Evolutionary conservation across 2,797 vertebrate species (phyloP).

Genomic region (Cyclopterus lumpus): DNA sequence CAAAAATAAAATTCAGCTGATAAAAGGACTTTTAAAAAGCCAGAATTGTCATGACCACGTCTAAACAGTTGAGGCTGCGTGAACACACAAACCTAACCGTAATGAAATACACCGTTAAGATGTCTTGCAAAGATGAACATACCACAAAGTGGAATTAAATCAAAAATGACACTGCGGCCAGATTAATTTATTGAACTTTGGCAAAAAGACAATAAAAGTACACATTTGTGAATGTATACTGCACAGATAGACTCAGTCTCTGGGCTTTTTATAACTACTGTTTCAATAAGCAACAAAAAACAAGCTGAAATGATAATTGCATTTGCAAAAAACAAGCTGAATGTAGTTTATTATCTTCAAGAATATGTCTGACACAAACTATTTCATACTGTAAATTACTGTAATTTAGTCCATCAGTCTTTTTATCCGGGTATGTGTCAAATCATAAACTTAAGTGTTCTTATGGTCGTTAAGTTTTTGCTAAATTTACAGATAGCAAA

Average conservation of each 20-base stretch:
- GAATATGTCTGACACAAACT: constrained; percentile 16
- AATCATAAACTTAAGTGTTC: not conserved
- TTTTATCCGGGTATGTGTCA: not conserved
- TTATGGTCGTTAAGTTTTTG: not conserved
- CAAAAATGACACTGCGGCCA: not conserved
- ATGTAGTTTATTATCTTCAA: constrained; percentile 12
- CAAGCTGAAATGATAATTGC: not conserved
- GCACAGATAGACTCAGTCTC: not conserved
- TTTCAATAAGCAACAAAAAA: constrained; percentile 2
- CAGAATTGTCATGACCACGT: not conserved
- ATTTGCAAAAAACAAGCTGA: not conserved
- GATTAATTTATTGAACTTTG: not conserved
- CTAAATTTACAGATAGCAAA: not conserved
- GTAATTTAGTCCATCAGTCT: constrained; percentile 26
- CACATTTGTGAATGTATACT: not conserved
- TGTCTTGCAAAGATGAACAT: not conserved
- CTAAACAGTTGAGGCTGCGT: not conserved
- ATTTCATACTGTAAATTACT: constrained; percentile 15
- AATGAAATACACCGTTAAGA: not conserved
- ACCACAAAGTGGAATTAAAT: not conserved
- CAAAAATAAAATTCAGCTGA: not conserved
- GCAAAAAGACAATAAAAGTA: not conserved
- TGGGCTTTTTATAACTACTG: not conserved
- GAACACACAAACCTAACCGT: too few relatives aligned
- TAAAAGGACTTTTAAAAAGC: not conserved